phyloP scores from a whole-genome alignment of 2,113 vertebrate genomes.

The Callocephalon fimbriatum region DNA sequence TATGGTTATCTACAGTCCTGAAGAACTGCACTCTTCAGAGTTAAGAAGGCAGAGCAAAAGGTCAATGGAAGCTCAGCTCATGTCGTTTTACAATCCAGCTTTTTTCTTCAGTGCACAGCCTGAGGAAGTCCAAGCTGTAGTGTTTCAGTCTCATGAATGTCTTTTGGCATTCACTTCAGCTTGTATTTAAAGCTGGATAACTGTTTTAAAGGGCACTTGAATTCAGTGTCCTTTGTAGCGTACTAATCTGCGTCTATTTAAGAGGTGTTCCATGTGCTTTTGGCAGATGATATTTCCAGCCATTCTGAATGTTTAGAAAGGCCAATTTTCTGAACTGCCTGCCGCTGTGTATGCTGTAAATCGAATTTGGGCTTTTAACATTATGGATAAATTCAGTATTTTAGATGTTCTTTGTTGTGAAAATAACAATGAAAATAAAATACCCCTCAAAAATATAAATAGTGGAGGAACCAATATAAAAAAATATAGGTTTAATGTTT shows the following conservation, averaged over 20 bases:
- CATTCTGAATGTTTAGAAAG: constrained; percentile 54
- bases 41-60: constrained; percentile 70
- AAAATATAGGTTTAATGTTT: not conserved
- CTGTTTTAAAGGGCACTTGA: constrained; percentile 32
- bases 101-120: not conserved
- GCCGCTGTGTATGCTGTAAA: not conserved
- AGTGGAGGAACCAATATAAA: not conserved
- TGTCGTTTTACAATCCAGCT: constrained; percentile 27
- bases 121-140: constrained; percentile 48
- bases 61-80: constrained; percentile 55
- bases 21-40: constrained; percentile 53
- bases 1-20: constrained; percentile 50
- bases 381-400: constrained; percentile 37
- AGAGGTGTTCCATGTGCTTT: constrained; percentile 47
- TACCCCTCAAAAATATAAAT: not conserved
- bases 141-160: not conserved
- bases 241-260: constrained; percentile 9
- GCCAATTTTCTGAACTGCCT: constrained; percentile 34
- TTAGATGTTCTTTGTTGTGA: constrained; percentile 31
- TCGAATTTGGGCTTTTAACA: constrained; percentile 42
- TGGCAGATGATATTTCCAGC: constrained; percentile 45
- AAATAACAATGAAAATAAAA: constrained; percentile 19
- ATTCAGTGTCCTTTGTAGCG: not conserved
- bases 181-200: constrained; percentile 31
- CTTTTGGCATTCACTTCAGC: constrained; percentile 36